Base-by-base conservation (phyloP, 2,888 invertebrate genomes). In the Seladonia tumulorum region DNA sequence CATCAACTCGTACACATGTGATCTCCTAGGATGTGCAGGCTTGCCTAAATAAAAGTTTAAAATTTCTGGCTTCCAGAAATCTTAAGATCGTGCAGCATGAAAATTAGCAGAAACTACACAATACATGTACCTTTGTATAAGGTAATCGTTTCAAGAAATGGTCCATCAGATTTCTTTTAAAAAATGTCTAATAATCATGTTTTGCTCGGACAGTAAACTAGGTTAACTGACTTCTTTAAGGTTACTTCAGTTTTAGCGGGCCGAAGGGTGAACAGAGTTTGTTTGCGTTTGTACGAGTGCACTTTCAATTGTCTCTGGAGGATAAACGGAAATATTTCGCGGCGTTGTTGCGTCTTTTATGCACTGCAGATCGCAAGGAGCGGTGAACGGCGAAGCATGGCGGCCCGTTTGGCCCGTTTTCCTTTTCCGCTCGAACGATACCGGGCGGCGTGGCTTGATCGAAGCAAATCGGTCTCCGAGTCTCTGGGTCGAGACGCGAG, bases 391-490 rank as follows among this genome's bases (percentile, higher is more conserved):
- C 29, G 63, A 29, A 63, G 63, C 29, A 18, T 7, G 42, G 16
- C 5, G 66, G n/a, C 35, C 35, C 45, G 47, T 29, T 63, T 68
- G 70, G 74, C 66, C 70, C 70, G 63, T 57, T 68, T 72, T 81
- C 74, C 75, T 86, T 89, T 84, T 82, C 73, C 72, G 72, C 49
- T 66, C 53, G 66, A 76, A 68, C 85, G 73, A 3, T 49, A 29
- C 49, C 22, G 49, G n/a, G 70, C n/a, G 57, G 57, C n/a, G 12
- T 25, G 57, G 57, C 35, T 72, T 80, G 81, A 90, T 90, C 83
- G 87, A 83, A 74, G 83, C 78, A 90, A 85, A 90, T 87, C 84
- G 87, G 81, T 87, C 87, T 74, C 72, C 68, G 76, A 53, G 87
- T 68, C 76, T 80, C 47, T 77, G 79, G 78, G 81, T 66, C 74